Base-by-base conservation (phyloP, 2,113 vertebrate species). In the Clarias gariepinus region DNA sequence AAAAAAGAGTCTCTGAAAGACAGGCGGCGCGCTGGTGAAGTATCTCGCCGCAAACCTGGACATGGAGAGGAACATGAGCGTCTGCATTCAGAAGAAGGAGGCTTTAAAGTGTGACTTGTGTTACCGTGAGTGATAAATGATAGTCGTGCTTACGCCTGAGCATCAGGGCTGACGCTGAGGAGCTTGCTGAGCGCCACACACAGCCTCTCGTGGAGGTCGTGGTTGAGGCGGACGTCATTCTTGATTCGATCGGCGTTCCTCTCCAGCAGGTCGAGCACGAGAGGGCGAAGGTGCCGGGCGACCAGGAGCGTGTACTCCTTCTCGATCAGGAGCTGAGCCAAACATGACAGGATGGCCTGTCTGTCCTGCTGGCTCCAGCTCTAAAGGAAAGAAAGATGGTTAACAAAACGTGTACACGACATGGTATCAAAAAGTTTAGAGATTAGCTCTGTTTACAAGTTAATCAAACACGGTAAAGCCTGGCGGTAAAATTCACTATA, bases 171-270 rank as follows among this genome's bases (percentile, higher is more conserved):
- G 91, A 95, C 90, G 86, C 92, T 90, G 4, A 98, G 89, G 82
- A 99, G 95, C 84, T 95, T 98, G 95, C 98, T 98, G 94, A 99
- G 96, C 0, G 98, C 97, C 83, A 99, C 98, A 86, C 97, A 99
- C 8, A 99, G 92, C 13, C 98, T 96, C 86, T 99, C 98, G 0
- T 99, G 98, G 1, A 96, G 95, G 91, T 99, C 98, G 0, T 99
- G 97, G 91, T 97, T 97, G 86, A 97, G 91, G 1, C 95, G 93
- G 76, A 95, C 95, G 18, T 96, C 95, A 19, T 91, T 91, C 94
- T 94, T 97, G 86, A 98, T 96, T 82, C 95, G 92, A 90, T 96
- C 95, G 23, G 95, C 96, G 68, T 97, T 99, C 82, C 98, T 96
- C 92, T 99, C 98, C 92, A 99, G 86, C 86, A 99, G 94, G 93